phyloP scores from a whole-genome alignment of 1,140 invertebrate genomes.

The Trichoplusia ni region DNA sequence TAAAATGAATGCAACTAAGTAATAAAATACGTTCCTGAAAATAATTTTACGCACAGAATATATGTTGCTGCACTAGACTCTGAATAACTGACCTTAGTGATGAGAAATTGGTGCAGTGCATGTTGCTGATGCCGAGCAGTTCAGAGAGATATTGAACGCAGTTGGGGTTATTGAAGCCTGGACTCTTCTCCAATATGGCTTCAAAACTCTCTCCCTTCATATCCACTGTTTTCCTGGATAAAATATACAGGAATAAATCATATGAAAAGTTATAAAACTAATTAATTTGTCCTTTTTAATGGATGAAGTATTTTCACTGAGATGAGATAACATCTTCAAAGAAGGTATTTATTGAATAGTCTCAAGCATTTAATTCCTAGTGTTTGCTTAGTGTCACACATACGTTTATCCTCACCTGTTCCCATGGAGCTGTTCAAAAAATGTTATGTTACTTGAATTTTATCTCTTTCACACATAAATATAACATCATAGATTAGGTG shows the following conservation, averaged over 20 bases:
- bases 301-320: slow-evolving; percentile 42
- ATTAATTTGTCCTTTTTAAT: slow-evolving; percentile 46
- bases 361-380: slow-evolving; percentile 66
- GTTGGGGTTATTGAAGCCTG: slow-evolving; percentile 95
- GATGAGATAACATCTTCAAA: slow-evolving; percentile 50
- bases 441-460: slow-evolving; percentile 76
- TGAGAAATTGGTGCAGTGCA: slow-evolving; percentile 88
- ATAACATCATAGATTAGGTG: slow-evolving; percentile 76
- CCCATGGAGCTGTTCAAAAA: slow-evolving; percentile 80
- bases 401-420: slow-evolving; percentile 78
- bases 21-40: background rate
- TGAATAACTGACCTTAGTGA: slow-evolving; percentile 86
- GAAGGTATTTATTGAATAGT: slow-evolving; percentile 42
- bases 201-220: slow-evolving; percentile 91
- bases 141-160: slow-evolving; percentile 90
- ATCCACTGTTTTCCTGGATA: slow-evolving; percentile 88
- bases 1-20: slow-evolving; percentile 28
- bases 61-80: background rate
- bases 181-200: slow-evolving; percentile 90
- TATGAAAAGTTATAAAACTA: slow-evolving; percentile 17
- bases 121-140: slow-evolving; percentile 86
- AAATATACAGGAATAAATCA: slow-evolving; percentile 37
- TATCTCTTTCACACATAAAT: slow-evolving; percentile 78
- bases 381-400: slow-evolving; percentile 72
- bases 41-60: too few species aligned